Evolutionary conservation across 1,140 invertebrate species (phyloP).

Genomic region (Schmidtea mediterranea): DNA sequence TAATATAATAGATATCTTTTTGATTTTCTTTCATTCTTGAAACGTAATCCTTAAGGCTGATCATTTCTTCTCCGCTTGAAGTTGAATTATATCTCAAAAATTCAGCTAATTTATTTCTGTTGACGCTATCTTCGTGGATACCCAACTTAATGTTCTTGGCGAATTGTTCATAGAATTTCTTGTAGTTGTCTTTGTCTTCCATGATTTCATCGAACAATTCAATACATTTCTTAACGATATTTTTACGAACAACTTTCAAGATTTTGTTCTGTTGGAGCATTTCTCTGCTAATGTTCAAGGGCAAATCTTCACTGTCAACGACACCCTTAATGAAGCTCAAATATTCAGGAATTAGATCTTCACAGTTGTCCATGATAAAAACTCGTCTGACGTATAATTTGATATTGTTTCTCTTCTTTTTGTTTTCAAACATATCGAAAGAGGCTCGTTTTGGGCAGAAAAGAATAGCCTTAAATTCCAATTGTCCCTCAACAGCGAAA

Average conservation of each 20-base stretch:
- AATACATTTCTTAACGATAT: conserved; percentile 90
- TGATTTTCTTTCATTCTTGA: conserved; percentile 90
- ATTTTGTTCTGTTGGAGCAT: conserved; percentile 97
- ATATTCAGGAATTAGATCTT: conserved; percentile 89
- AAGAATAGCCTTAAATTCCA: conserved; percentile 79
- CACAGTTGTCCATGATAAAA: conserved; percentile 98
- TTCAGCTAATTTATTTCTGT: conserved; percentile 69
- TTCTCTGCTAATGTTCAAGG: conserved; percentile 88
- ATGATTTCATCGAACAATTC: conserved; percentile 77
- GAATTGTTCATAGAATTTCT: conserved; percentile 96
- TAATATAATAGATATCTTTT: too few species aligned
- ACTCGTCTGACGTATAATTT: conserved; percentile 82
- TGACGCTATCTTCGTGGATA: conserved; percentile 81
- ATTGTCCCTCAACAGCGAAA: conserved; percentile 86
- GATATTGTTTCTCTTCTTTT: conserved; percentile 91
- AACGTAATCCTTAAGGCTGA: conserved; percentile 77
- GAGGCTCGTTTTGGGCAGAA: conserved; percentile 77
- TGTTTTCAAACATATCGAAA: conserved; percentile 91
- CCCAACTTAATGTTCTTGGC: conserved; percentile 87
- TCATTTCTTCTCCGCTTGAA: conserved; percentile 65
- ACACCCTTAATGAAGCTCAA: conserved; percentile 80
- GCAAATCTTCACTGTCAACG: conserved; percentile 85
- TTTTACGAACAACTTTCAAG: conserved; percentile 83
- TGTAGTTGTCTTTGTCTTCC: conserved; percentile 86
- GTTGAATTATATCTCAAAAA: conserved; percentile 71